phyloP scores from a whole-genome alignment of 2,113 vertebrate genomes.

The Pseudolaguvia tuberculata region DNA sequence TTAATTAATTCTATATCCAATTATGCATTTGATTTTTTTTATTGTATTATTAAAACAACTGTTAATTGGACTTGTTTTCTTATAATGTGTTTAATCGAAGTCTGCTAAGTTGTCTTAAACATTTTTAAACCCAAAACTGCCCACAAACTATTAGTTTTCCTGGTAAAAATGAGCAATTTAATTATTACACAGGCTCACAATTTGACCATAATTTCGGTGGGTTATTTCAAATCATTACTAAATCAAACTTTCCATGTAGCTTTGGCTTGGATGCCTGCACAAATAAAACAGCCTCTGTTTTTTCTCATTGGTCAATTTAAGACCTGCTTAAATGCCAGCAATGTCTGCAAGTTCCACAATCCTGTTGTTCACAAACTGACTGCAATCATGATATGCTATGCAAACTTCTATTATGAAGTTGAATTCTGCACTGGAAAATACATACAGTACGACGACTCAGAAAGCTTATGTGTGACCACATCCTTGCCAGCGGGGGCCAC shows the following conservation, averaged over 20 bases:
- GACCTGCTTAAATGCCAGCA: slow-evolving; percentile 27
- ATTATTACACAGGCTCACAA: slow-evolving; percentile 46
- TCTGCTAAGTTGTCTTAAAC: slow-evolving; percentile 11
- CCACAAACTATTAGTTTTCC: slow-evolving; percentile 15
- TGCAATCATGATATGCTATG: slow-evolving; percentile 35
- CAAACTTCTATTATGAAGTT: slow-evolving; percentile 38
- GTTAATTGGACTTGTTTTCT: slow-evolving; percentile 5
- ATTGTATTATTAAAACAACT: slow-evolving; percentile 20
- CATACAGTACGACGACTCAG: slow-evolving; percentile 37
- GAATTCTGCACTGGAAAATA: slow-evolving; percentile 42
- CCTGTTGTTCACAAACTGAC: slow-evolving; percentile 35
- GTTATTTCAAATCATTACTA: slow-evolving; percentile 49
- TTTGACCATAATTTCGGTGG: slow-evolving; percentile 47
- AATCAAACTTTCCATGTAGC: slow-evolving; percentile 53
- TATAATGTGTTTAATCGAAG: neutral
- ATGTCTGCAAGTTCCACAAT: slow-evolving; percentile 36
- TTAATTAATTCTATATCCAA: slow-evolving; percentile 34
- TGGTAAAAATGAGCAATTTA: slow-evolving; percentile 42
- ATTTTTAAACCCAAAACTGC: slow-evolving; percentile 3
- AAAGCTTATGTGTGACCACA: slow-evolving; percentile 50
- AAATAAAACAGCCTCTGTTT: slow-evolving; percentile 41
- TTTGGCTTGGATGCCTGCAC: slow-evolving; percentile 28
- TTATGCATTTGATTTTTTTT: slow-evolving; percentile 18
- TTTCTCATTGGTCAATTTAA: slow-evolving; percentile 42
- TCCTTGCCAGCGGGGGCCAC: slow-evolving; percentile 56